A percentile compares a stretch with the other conserved stretches of the same genome.
These are phyloP conservation scores for Anthoscopus minutus DNA, from an alignment of 2,113 vertebrate species.

Conservation along the genomic window DNA sequence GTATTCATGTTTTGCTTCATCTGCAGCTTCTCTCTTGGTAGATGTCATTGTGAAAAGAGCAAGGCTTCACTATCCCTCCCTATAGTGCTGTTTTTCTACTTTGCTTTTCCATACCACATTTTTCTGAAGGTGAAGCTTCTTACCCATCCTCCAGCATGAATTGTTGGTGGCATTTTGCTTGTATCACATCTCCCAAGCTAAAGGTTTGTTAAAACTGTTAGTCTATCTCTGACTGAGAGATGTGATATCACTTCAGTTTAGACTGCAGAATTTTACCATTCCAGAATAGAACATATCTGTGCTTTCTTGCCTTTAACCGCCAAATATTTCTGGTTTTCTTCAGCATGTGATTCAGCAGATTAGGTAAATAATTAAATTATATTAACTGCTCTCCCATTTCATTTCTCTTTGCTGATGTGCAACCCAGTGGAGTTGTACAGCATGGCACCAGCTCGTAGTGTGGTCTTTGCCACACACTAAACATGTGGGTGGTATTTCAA, in stretches of 20 bases:
- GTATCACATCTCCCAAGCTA: not conserved
- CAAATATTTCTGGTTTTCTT: not conserved
- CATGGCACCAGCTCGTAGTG: not conserved
- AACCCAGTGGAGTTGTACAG: not conserved
- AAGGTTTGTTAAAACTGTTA: not conserved
- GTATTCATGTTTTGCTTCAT: not conserved
- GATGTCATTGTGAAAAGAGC: not conserved
- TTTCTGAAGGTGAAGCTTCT: not conserved
- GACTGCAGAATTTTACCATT: not conserved
- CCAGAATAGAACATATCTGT: not conserved
- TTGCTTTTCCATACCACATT: not conserved
- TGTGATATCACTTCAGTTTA: not conserved
- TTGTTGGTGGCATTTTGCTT: not conserved
- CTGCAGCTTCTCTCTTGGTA: not conserved
- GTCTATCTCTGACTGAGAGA: not conserved
- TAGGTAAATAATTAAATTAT: not conserved
- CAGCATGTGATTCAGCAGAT: not conserved
- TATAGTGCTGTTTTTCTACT: not conserved
- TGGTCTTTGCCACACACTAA: slow-evolving; percentile 15
- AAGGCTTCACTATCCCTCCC: not conserved
- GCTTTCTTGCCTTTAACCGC: not conserved
- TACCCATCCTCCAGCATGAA: not conserved
- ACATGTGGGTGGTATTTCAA: not conserved
- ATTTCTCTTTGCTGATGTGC: not conserved
- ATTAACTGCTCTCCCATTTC: not conserved